Evolutionary conservation across 2,888 invertebrate species (phyloP).

Genomic region (Augiades crinisus): DNA sequence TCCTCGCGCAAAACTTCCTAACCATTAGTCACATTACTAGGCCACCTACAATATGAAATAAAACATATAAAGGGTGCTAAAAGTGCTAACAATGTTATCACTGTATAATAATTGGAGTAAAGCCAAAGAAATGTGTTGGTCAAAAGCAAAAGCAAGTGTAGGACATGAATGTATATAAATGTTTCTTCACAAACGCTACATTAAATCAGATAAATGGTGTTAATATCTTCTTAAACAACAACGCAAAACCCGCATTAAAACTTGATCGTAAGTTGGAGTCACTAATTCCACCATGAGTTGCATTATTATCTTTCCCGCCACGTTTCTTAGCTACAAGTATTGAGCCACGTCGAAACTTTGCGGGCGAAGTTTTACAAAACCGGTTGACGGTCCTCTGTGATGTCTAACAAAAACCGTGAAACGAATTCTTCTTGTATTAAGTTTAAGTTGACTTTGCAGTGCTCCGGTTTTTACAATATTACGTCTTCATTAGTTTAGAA

Average conservation of each 20-base stretch:
- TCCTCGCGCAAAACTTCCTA: too few species aligned
- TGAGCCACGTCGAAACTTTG: slow-evolving; percentile 1
- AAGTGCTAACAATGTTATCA: too few species aligned
- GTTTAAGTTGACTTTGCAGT: neutral
- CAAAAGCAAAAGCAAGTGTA: too few species aligned
- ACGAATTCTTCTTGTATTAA: neutral
- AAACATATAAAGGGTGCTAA: too few species aligned
- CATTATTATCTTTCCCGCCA: slow-evolving; percentile 5
- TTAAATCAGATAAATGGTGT: too few species aligned
- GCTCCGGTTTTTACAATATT: neutral
- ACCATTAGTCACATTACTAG: too few species aligned
- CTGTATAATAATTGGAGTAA: too few species aligned
- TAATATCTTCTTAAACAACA: neutral
- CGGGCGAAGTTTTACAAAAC: neutral
- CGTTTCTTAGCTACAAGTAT: slow-evolving; percentile 4
- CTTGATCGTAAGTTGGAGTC: neutral
- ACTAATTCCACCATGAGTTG: neutral
- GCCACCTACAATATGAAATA: too few species aligned
- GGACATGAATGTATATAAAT: too few species aligned
- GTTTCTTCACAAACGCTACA: too few species aligned
- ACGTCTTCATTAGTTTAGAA: too few species aligned
- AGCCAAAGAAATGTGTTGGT: too few species aligned
- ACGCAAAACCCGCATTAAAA: neutral
- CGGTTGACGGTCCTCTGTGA: neutral
- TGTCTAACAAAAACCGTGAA: neutral